These are phyloP conservation scores for Ganaspis brasiliensis DNA, from an alignment of 2,888 invertebrate genomes.

Conservation along the genomic window DNA sequence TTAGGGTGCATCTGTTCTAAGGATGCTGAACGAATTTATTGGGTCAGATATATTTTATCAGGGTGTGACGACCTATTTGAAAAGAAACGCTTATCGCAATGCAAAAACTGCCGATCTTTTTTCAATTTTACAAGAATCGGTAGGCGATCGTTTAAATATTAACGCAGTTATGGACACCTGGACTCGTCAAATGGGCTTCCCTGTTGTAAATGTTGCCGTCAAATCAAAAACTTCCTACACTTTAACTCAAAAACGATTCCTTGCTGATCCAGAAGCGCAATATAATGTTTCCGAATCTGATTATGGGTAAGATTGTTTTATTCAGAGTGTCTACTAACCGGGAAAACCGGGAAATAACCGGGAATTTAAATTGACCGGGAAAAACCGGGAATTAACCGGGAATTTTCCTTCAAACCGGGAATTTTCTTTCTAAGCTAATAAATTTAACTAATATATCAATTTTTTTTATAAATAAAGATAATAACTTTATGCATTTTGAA, in stretches of 20 bases:
- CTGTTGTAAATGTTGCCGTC: slow-evolving; percentile 82
- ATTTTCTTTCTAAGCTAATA: too few species aligned
- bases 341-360: too few species aligned
- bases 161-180: too few species aligned
- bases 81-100: slow-evolving; percentile 86
- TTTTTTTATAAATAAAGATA: too few species aligned
- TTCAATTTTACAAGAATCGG: slow-evolving; percentile 84
- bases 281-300: slow-evolving; percentile 79
- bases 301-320: too few species aligned
- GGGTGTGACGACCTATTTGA: slow-evolving; percentile 89
- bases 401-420: too few species aligned
- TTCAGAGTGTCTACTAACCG: too few species aligned
- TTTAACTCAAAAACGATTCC: slow-evolving; percentile 89
- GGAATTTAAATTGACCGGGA: too few species aligned
- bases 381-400: too few species aligned
- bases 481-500: too few species aligned
- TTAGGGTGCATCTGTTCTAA: too few species aligned
- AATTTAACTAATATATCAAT: too few species aligned
- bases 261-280: slow-evolving; percentile 85
- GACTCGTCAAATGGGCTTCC: slow-evolving; percentile 93
- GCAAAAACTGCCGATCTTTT: slow-evolving; percentile 92
- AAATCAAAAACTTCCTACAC: slow-evolving; percentile 81
- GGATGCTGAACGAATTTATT: slow-evolving; percentile 94
- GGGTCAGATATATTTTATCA: slow-evolving; percentile 85
- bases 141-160: slow-evolving; percentile 82